phyloP scores from a whole-genome alignment of 2,888 invertebrate genomes.

The Gortyna flavago region DNA sequence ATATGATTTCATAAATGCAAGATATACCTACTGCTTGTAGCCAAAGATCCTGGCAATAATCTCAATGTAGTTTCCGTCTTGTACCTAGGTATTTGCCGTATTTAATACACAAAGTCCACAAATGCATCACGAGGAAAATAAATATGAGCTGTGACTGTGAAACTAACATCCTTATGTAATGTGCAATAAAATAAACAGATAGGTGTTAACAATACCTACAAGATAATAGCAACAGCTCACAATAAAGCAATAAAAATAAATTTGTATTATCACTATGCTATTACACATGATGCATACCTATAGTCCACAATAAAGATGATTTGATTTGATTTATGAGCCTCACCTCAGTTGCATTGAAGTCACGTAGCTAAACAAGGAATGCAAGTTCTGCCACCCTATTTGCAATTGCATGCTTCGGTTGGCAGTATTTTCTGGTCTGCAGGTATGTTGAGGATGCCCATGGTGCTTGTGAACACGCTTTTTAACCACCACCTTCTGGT shows the following conservation, averaged over 20 bases:
- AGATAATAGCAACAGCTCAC: neutral
- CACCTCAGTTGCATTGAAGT: neutral
- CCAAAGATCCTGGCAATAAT: neutral
- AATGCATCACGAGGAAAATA: constrained; percentile 17
- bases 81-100: neutral
- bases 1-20: neutral
- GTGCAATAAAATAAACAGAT: constrained; percentile 18
- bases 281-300: no score
- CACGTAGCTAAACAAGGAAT: constrained; percentile 14
- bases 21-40: neutral
- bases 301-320: no score
- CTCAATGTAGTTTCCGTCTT: neutral
- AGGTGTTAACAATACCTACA: constrained; percentile 1
- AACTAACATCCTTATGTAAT: constrained; percentile 16
- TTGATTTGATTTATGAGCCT: no score
- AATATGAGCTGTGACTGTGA: neutral
- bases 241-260: constrained; percentile 23
- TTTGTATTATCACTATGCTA: neutral
- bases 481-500: no score
- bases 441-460: no score
- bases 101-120: neutral
- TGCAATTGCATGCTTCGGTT: neutral
- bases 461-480: no score
- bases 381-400: constrained; percentile 4
- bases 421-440: neutral